Conservation (phyloP, 2,888 invertebrate genomes). For the Cacoxenus indagator region DNA sequence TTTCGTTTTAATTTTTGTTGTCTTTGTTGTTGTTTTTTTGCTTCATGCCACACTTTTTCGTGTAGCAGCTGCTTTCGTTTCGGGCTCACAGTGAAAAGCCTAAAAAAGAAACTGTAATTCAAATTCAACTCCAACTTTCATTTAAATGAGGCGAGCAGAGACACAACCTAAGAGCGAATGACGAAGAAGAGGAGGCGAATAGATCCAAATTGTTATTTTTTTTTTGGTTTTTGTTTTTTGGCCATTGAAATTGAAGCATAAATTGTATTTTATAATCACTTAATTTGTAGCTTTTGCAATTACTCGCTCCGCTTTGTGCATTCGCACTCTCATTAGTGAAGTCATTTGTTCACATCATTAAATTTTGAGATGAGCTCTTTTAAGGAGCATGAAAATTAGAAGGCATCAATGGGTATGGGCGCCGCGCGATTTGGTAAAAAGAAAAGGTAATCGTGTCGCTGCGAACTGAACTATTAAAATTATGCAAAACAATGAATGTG, state of each 20-base stretch:
- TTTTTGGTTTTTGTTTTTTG: slow-evolving; percentile 3
- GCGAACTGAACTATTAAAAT: no score
- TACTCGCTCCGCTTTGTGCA: slow-evolving; percentile 15
- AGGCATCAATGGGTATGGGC: no score
- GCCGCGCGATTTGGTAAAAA: no score
- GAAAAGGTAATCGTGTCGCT: no score
- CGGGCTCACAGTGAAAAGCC: slow-evolving; percentile 6
- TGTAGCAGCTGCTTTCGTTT: slow-evolving; percentile 8
- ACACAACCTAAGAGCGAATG: slow-evolving; percentile 3
- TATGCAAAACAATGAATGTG: no score
- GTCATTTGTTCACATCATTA: no score
- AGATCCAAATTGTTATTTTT: slow-evolving; percentile 19
- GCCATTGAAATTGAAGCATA: slow-evolving; percentile 4
- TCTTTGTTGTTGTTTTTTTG: not conserved
- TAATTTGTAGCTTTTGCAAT: slow-evolving; percentile 52
- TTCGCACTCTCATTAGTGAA: slow-evolving; percentile 30
- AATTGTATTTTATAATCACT: slow-evolving; percentile 53
- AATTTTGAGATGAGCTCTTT: no score
- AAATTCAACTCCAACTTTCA: slow-evolving; percentile 47
- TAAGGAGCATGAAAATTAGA: no score
- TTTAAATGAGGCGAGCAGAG: slow-evolving; percentile 41
- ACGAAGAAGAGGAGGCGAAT: slow-evolving; percentile 33
- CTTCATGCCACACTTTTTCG: not conserved
- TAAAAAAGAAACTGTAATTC: slow-evolving; percentile 20
- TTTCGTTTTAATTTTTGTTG: not conserved